A percentile compares a stretch with the other conserved stretches of the same genome.
Conservation (phyloP, 53 echinoderm and acorn worm genomes). For the Echinometra lucunter region DNA sequence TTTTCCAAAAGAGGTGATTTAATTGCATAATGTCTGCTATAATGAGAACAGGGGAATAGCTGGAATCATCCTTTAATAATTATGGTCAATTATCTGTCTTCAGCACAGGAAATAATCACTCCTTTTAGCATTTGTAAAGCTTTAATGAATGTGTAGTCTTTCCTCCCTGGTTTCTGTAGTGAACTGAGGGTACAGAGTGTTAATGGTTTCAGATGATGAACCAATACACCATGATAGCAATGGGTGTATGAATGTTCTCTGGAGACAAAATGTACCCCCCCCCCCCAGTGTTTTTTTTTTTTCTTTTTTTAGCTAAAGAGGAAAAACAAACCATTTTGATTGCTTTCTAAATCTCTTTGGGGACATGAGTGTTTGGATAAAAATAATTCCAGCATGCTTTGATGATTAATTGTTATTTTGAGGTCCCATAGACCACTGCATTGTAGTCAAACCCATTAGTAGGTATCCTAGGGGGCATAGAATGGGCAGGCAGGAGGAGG, state of each 20-base stretch:
- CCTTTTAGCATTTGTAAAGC: background rate
- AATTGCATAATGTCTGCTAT: background rate
- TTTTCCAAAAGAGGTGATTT: background rate
- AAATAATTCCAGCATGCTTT: background rate
- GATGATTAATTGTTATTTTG: conserved; percentile 43
- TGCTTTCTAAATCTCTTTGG: conserved; percentile 16
- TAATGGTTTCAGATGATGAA: background rate
- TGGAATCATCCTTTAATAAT: conserved; percentile 1
- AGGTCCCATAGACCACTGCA: background rate
- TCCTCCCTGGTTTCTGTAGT: background rate
- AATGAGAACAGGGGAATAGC: background rate
- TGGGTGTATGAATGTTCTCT: background rate
- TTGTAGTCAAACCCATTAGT: conserved; percentile 2
- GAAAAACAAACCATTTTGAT: conserved; percentile 17
- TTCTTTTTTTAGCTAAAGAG: conserved; percentile 24
- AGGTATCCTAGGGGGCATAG: background rate
- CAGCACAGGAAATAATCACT: background rate
- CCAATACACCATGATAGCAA: background rate
- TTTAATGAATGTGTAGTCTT: background rate
- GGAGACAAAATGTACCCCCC: background rate
- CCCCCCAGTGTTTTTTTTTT: conserved; percentile 30
- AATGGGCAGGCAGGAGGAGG: background rate
- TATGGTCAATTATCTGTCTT: background rate
- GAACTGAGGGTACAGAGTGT: background rate
- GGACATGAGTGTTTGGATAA: conserved; percentile 6